Conservation (phyloP, 2,113 vertebrate species). For the Hystrix brachyura region DNA sequence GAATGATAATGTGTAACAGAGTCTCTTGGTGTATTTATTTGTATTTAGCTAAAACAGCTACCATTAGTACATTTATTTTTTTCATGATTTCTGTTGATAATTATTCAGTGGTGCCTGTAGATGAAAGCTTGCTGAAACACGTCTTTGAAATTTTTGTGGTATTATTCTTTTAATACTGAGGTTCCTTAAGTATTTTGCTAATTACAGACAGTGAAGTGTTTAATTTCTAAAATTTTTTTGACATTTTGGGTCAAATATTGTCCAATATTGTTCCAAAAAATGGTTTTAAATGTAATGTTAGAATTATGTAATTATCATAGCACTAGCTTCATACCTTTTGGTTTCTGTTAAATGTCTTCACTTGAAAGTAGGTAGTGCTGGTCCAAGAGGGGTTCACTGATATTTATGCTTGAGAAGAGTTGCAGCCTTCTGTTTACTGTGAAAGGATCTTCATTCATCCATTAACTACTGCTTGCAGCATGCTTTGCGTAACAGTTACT, state of each 20-base stretch:
- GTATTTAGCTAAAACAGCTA: neutral
- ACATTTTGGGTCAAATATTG: constrained; percentile 6
- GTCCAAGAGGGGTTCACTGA: neutral
- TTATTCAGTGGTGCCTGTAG: constrained; percentile 12
- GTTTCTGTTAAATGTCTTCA: too few relatives aligned
- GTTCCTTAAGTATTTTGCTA: neutral
- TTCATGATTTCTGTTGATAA: neutral
- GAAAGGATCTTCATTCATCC: neutral
- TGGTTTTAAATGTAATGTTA: neutral
- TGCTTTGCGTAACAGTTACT: neutral
- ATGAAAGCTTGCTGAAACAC: neutral
- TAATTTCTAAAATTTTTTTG: neutral
- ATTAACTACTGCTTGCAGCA: neutral
- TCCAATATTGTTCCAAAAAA: neutral
- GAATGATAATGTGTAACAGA: neutral
- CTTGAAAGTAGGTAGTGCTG: neutral
- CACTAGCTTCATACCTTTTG: too few relatives aligned
- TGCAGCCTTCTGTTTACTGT: neutral
- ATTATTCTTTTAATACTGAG: neutral
- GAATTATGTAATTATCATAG: neutral
- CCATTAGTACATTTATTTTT: neutral
- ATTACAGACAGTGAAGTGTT: neutral
- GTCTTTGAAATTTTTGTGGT: constrained; percentile 9
- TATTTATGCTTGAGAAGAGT: neutral
- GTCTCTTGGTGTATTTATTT: neutral